These are phyloP conservation scores for Rhadina sibilatrix DNA, from an alignment of 2,113 vertebrate species.

Conservation along the genomic window DNA sequence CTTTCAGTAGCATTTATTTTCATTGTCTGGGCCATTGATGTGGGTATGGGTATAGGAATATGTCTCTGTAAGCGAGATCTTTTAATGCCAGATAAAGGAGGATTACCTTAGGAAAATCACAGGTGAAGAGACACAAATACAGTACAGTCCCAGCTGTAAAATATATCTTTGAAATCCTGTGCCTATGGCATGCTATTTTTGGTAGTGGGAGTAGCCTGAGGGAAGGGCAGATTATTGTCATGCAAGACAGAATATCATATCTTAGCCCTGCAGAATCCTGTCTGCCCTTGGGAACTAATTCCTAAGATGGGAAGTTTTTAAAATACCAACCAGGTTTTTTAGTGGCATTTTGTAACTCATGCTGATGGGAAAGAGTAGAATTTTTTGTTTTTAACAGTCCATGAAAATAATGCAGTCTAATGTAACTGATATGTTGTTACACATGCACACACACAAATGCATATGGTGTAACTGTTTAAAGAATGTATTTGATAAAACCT, in stretches of 20 bases:
- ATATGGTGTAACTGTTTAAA: background rate
- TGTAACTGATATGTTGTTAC: background rate
- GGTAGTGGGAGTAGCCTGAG: accelerated
- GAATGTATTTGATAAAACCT: background rate
- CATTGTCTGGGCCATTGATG: background rate
- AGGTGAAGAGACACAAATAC: background rate
- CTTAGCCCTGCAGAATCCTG: background rate
- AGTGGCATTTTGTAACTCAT: background rate
- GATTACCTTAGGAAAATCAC: background rate
- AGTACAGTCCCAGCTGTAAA: background rate
- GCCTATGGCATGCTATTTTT: background rate
- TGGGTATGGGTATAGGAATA: background rate
- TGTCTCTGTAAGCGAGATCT: background rate
- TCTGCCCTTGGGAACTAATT: background rate
- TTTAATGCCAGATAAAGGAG: background rate
- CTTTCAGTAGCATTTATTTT: background rate
- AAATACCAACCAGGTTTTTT: background rate
- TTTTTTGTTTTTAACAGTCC: background rate
- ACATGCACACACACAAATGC: accelerated
- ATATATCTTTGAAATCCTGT: background rate
- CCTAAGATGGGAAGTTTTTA: background rate
- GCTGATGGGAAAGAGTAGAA: background rate
- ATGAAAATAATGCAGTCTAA: background rate
- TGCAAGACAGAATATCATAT: background rate
- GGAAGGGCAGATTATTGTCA: background rate